Evolutionary conservation across 2,113 vertebrate species (phyloP).

Genomic region (Chelonoidis abingdonii): DNA sequence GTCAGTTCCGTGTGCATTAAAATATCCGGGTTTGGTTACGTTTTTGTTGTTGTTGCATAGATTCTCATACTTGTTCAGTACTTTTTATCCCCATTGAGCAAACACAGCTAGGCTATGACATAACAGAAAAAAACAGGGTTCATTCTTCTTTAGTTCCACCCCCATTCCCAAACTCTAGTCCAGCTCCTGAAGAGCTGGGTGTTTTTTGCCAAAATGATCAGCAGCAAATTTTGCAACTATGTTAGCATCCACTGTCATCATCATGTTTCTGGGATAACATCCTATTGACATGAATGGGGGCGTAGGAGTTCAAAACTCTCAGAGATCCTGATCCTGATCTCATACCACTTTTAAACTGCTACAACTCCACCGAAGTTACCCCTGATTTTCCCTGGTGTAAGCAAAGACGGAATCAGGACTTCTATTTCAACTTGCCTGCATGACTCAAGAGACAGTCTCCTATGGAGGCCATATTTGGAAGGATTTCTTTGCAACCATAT

Average conservation of each 20-base stretch:
- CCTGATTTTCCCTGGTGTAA: neutral
- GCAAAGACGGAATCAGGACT: neutral
- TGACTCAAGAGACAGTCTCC: neutral
- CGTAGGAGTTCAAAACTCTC: accelerated
- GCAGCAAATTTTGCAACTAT: neutral
- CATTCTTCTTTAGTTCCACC: neutral
- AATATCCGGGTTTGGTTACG: neutral
- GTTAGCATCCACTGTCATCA: neutral
- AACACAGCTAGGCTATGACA: neutral
- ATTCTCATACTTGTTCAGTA: neutral
- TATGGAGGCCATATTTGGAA: neutral
- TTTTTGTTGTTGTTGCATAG: neutral
- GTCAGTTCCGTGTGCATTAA: conserved; percentile 25
- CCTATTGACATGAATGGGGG: neutral
- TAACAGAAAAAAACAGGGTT: neutral
- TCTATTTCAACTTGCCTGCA: neutral
- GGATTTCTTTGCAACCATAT: neutral
- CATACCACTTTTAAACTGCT: accelerated
- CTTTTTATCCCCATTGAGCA: conserved; percentile 37
- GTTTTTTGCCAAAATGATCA: neutral
- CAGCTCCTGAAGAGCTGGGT: neutral
- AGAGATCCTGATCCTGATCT: neutral
- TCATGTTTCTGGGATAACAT: neutral
- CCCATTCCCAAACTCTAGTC: neutral
- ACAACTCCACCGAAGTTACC: neutral